phyloP scores from a whole-genome alignment of 2,888 invertebrate species.

The Cremastinae sp. region DNA sequence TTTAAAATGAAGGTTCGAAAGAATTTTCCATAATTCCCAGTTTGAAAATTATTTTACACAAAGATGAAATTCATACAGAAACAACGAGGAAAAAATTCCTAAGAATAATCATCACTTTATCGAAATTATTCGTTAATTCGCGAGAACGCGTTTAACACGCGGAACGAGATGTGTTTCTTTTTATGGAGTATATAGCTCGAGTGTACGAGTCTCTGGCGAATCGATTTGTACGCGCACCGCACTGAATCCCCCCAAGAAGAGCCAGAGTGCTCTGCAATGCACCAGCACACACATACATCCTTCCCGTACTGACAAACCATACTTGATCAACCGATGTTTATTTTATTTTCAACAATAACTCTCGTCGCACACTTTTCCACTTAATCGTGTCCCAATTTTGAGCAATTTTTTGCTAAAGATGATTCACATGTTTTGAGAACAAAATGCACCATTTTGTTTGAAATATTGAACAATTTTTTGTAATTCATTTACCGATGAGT shows the following conservation, averaged over 20 bases:
- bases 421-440: background rate
- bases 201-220: slow-evolving; percentile 42
- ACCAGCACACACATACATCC: slow-evolving; percentile 36
- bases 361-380: slow-evolving; percentile 1
- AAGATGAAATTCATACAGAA: no score
- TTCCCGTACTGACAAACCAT: background rate
- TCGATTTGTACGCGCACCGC: slow-evolving; percentile 53
- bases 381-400: background rate
- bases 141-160: slow-evolving; percentile 2
- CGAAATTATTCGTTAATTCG: slow-evolving; percentile 4
- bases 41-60: no score
- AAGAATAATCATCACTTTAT: slow-evolving; percentile 2
- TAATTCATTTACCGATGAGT: background rate
- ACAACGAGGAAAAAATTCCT: slow-evolving; percentile 13
- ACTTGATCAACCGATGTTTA: slow-evolving; percentile 20
- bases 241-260: slow-evolving; percentile 46
- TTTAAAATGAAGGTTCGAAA: no score
- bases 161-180: slow-evolving; percentile 13
- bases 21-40: no score
- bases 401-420: background rate
- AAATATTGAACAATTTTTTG: slow-evolving; percentile 32
- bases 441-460: no score
- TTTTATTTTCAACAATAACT: slow-evolving; percentile 30
- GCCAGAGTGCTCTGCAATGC: slow-evolving; percentile 48
- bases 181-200: slow-evolving; percentile 33